Evolutionary conservation across 1,140 invertebrate genomes (phyloP).

Genomic region (Chrysoperla carnea): DNA sequence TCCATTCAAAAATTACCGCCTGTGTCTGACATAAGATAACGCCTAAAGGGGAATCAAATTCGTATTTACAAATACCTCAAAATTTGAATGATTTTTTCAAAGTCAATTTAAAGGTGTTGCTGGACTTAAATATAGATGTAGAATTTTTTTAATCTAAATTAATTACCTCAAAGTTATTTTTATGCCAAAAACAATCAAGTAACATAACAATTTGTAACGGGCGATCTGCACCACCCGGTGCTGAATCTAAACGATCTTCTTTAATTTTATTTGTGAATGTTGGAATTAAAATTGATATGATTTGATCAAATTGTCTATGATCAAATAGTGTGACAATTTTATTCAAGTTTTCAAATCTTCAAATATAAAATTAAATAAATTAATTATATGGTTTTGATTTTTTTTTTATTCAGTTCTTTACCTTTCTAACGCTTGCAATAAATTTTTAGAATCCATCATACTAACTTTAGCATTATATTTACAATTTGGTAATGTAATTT

Average conservation of each 20-base stretch:
- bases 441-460: slow-evolving; percentile 21
- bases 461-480: slow-evolving; percentile 27
- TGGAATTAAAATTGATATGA: background rate
- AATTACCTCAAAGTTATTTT: slow-evolving; percentile 10
- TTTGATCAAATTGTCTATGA: slow-evolving; percentile 2
- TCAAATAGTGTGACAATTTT: slow-evolving; percentile 1
- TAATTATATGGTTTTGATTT: background rate
- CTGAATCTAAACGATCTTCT: background rate
- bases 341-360: background rate
- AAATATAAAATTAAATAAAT: background rate
- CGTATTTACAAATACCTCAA: no score
- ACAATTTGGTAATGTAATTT: slow-evolving; percentile 25
- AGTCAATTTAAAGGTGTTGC: no score
- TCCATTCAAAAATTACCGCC: no score
- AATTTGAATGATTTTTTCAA: no score
- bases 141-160: background rate
- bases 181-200: slow-evolving; percentile 50
- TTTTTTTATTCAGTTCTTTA: slow-evolving; percentile 9
- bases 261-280: background rate
- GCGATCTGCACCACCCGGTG: slow-evolving; percentile 18
- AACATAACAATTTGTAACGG: slow-evolving; percentile 38
- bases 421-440: slow-evolving; percentile 29
- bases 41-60: no score
- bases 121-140: background rate
- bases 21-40: no score